Evolutionary conservation across 2,113 vertebrate species (phyloP).

Genomic region (Mormyrus iriodes): DNA sequence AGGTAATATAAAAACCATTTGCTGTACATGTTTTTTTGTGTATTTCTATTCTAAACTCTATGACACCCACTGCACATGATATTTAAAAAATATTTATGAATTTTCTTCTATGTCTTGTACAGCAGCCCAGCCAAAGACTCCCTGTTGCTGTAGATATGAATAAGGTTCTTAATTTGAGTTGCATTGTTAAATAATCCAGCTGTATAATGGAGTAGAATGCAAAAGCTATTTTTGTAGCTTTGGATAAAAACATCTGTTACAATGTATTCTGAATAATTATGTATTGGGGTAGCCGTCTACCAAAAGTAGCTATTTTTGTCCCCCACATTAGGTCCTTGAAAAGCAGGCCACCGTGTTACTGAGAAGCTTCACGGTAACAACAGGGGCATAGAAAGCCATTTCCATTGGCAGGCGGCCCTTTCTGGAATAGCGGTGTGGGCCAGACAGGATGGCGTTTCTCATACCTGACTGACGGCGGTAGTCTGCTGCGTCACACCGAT

Average conservation of each 20-base stretch:
- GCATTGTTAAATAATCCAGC: neutral
- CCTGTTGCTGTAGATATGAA: neutral
- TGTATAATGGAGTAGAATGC: neutral
- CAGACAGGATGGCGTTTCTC: neutral
- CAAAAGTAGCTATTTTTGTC: neutral
- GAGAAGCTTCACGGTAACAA: neutral
- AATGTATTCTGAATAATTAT: neutral
- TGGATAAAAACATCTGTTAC: neutral
- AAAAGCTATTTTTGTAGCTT: neutral
- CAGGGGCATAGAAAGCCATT: neutral
- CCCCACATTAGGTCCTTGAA: neutral
- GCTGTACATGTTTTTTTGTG: neutral
- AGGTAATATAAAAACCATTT: neutral
- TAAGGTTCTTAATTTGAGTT: neutral
- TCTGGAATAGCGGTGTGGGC: neutral
- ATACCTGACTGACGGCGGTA: neutral
- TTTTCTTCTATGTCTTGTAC: neutral
- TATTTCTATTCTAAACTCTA: neutral
- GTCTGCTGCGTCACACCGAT: too few relatives aligned
- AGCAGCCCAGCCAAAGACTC: neutral
- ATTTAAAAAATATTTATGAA: neutral
- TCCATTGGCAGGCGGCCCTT: slow-evolving; percentile 3
- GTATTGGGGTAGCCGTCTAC: neutral
- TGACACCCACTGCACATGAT: neutral
- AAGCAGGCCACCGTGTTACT: neutral